Base-by-base conservation (phyloP, 2,797 vertebrate genomes). In the Leptodactylus fallax region DNA sequence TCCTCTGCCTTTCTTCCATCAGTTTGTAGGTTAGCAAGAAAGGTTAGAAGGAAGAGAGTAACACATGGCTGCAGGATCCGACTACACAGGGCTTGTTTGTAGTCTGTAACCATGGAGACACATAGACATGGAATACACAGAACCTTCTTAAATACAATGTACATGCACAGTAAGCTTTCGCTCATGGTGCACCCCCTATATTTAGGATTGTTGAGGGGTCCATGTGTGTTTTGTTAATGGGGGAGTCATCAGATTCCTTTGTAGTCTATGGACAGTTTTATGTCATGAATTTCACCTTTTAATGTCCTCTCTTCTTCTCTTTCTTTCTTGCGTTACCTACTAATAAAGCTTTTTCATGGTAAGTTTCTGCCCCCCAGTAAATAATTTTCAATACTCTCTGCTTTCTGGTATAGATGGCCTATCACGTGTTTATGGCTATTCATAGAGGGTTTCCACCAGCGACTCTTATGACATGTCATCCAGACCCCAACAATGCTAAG, bases 51-150 rank as follows among this genome's bases (percentile, higher is more conserved):
- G 51, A 53, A 53, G 51, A 53, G 51, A 53, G 51, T 53, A 53
- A 53, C 1, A 53, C 12, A 8, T 6, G 67, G 16, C 67, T 71
- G 25, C 14, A 36, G 67, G 14, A 17, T 45, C 25, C 7, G 23
- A 69, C 65, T 67, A 14, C 65, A 27, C 3, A 27, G 10, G 1
- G 3, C 17, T 12, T 67, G n/a, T 67, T 27, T 67, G 65, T 67
- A 27, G 65, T 67, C 65, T 67, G 65, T 67, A 25, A 67, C 23
- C 65, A 67, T 67, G 65, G 65, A 10, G 63, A 69, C n/a, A 69
- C 63, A 25, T 67, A 67, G 10, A 13, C 3, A 19, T 23, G 8
- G n/a, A n/a, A n/a, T n/a, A n/a, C n/a, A 36, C 36, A 36, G 4
- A 36, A 36, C n/a, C 3, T 65, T 53, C 51, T 53, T 11, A 53